These are phyloP conservation scores for Gallinago undulata DNA, from an alignment of 2,113 vertebrate species.

Conservation along the genomic window DNA sequence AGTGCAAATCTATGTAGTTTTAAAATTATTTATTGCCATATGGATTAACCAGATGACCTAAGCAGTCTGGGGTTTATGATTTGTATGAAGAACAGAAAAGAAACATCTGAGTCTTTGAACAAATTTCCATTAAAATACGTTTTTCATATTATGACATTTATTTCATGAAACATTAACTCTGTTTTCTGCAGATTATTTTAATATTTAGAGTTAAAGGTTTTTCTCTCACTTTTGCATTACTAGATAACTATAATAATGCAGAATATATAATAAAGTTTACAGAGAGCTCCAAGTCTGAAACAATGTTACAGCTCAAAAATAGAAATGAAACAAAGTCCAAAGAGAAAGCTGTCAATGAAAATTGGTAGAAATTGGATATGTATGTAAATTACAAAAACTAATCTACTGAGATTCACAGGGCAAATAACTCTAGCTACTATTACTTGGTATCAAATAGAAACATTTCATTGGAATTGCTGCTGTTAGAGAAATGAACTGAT, in stretches of 20 bases:
- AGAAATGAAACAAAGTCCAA: conserved; percentile 46
- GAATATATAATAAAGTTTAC: conserved; percentile 49
- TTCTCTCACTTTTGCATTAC: conserved; percentile 13
- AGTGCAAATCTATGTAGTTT: background rate
- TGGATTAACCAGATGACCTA: background rate
- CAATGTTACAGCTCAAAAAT: conserved; percentile 28
- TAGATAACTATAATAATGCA: conserved; percentile 35
- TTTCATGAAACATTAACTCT: conserved; percentile 55
- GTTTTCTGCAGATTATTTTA: conserved; percentile 34
- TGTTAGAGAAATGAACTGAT: conserved; percentile 57
- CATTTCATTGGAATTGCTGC: conserved; percentile 53
- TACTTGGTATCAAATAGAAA: conserved; percentile 51
- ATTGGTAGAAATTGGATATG: conserved; percentile 64
- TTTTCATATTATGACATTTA: conserved; percentile 18
- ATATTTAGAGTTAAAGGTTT: conserved; percentile 31
- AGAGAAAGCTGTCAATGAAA: conserved; percentile 54
- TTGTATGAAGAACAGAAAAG: background rate
- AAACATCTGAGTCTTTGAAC: background rate
- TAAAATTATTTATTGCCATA: background rate
- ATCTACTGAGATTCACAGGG: conserved; percentile 58
- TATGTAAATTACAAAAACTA: conserved; percentile 68
- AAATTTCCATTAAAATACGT: conserved; percentile 3
- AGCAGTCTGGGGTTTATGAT: background rate
- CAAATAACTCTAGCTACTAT: conserved; percentile 51
- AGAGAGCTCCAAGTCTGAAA: conserved; percentile 20